phyloP scores from a whole-genome alignment of 2,797 vertebrate species.

The Discoglossus pictus region DNA sequence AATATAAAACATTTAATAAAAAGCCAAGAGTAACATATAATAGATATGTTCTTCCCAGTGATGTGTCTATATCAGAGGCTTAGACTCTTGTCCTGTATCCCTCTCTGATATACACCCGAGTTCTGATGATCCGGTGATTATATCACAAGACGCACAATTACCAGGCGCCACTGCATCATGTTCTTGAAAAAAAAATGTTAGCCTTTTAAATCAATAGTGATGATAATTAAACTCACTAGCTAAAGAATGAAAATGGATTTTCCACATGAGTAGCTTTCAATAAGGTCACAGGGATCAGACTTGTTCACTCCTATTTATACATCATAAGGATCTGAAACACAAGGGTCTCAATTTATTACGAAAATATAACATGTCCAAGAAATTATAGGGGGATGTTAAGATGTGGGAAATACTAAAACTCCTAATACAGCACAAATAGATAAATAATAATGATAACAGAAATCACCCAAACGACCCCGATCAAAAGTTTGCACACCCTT shows the following conservation, averaged over 20 bases:
- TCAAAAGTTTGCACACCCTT: too few species aligned
- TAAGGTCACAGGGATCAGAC: slow-evolving; percentile 54
- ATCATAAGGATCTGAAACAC: slow-evolving; percentile 50
- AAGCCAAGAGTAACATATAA: slow-evolving; percentile 16
- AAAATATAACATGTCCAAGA: too few species aligned
- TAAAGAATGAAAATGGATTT: slow-evolving; percentile 63
- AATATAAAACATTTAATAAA: too few species aligned
- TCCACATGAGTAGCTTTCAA: slow-evolving; percentile 53
- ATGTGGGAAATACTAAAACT: too few species aligned
- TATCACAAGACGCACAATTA: slow-evolving; percentile 22
- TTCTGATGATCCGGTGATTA: slow-evolving; percentile 29
- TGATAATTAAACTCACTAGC: slow-evolving; percentile 60
- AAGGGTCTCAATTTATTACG: slow-evolving; percentile 30
- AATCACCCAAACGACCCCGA: too few species aligned
- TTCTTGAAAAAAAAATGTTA: slow-evolving; percentile 46
- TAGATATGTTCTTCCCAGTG: neutral
- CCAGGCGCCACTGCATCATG: neutral
- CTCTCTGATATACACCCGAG: slow-evolving; percentile 15
- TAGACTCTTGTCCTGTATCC: slow-evolving; percentile 16
- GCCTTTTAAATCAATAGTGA: slow-evolving; percentile 58
- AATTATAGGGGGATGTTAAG: too few species aligned
- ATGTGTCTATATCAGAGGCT: slow-evolving; percentile 8
- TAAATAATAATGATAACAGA: too few species aligned
- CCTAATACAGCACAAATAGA: too few species aligned
- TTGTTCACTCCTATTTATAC: slow-evolving; percentile 51